Conservation (phyloP, 2,113 vertebrate genomes). For the Phyllostomus discolor region DNA sequence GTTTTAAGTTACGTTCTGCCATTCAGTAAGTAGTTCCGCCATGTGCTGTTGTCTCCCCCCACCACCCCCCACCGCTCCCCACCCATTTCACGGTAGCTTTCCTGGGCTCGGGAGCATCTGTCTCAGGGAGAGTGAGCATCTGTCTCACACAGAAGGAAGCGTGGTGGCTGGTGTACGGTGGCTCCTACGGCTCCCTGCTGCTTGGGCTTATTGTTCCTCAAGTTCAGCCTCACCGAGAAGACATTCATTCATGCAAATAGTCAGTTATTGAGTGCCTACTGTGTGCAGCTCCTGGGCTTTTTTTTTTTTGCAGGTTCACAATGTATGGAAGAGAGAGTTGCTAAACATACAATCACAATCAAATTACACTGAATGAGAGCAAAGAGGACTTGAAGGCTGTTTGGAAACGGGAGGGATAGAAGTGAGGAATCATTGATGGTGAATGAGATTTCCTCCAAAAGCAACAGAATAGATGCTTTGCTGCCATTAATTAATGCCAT, state of each 20-base stretch:
- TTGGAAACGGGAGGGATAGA: background rate
- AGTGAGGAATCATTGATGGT: background rate
- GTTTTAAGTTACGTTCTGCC: background rate
- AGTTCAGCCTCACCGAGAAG: background rate
- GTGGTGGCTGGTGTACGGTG: background rate
- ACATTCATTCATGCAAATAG: background rate
- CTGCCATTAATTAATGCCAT: too few species aligned
- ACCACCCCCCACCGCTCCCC: too few species aligned
- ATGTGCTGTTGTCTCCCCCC: background rate
- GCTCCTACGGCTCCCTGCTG: background rate
- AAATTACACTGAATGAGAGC: background rate
- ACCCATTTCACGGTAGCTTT: rapidly evolving
- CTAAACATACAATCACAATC: background rate
- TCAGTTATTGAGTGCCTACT: background rate
- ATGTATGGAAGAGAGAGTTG: background rate
- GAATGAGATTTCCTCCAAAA: background rate
- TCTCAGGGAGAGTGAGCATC: rapidly evolving
- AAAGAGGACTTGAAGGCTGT: background rate
- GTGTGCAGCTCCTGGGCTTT: background rate
- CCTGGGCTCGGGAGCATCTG: rapidly evolving
- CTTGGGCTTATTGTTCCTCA: background rate
- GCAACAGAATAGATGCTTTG: background rate
- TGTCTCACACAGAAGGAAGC: background rate
- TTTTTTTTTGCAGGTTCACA: background rate
- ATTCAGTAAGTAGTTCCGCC: background rate